Evolutionary conservation across 2,797 vertebrate genomes (phyloP).

Genomic region (Neosilurus mollespiculum): DNA sequence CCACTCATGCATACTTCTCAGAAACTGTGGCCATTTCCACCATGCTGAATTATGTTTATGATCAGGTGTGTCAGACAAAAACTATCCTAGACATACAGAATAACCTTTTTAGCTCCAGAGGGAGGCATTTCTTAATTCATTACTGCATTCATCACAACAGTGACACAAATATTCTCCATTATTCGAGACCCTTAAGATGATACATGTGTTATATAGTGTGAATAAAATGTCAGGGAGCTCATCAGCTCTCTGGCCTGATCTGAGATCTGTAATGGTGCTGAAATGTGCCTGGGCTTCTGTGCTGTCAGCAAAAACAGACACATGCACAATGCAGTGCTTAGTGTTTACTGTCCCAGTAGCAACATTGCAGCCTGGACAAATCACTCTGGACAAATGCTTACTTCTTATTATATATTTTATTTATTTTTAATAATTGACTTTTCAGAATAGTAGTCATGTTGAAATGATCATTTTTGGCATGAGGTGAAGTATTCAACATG

Average conservation of each 20-base stretch:
- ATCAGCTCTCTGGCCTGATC: slow-evolving; percentile 53
- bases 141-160: slow-evolving; percentile 57
- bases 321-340: slow-evolving; percentile 10
- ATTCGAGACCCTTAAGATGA: slow-evolving; percentile 59
- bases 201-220: slow-evolving; percentile 55
- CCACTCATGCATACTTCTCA: slow-evolving; percentile 22
- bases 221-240: slow-evolving; percentile 58
- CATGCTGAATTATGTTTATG: slow-evolving; percentile 59
- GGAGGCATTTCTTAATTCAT: slow-evolving; percentile 56
- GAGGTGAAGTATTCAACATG: background rate
- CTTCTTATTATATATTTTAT: background rate
- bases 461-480: background rate
- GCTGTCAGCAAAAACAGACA: slow-evolving; percentile 55
- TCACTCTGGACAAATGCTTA: background rate
- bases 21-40: slow-evolving; percentile 45
- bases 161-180: slow-evolving; percentile 56
- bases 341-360: slow-evolving; percentile 14
- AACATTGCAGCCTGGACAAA: background rate
- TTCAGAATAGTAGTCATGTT: background rate
- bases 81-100: slow-evolving; percentile 53
- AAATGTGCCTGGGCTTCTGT: slow-evolving; percentile 48
- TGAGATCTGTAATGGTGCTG: slow-evolving; percentile 54
- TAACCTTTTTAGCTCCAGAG: slow-evolving; percentile 59
- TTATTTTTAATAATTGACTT: background rate
- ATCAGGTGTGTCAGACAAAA: slow-evolving; percentile 52